Conservation (phyloP, 2,113 vertebrate species). For the Carettochelys insculpta region DNA sequence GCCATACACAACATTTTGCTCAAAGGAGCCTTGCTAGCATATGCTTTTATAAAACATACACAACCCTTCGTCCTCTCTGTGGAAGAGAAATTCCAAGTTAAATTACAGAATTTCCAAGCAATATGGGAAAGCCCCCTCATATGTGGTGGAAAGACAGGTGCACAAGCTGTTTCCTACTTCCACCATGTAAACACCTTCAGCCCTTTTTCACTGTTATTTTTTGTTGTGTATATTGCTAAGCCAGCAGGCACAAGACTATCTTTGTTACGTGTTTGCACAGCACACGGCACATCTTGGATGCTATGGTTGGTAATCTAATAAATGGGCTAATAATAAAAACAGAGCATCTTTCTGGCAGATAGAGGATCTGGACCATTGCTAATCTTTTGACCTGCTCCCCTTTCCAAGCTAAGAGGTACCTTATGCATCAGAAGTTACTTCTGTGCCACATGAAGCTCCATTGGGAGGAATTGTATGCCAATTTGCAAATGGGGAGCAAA, state of each 20-base stretch:
- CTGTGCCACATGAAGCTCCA: background rate
- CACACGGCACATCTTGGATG: background rate
- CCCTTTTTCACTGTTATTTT: background rate
- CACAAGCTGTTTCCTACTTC: background rate
- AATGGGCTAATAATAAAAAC: background rate
- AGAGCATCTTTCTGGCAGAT: background rate
- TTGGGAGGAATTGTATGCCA: background rate
- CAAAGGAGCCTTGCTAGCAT: background rate
- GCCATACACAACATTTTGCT: constrained; percentile 19
- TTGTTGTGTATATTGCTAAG: background rate
- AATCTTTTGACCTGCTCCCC: background rate
- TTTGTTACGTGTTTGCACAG: background rate
- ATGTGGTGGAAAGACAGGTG: background rate
- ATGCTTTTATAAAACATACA: background rate
- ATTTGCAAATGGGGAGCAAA: background rate
- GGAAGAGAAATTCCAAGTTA: background rate
- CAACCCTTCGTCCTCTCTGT: background rate
- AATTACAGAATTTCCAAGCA: background rate
- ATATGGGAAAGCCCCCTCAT: background rate
- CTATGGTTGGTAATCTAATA: background rate
- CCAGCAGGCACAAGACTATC: background rate
- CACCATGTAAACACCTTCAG: background rate
- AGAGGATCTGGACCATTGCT: background rate
- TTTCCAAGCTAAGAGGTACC: background rate
- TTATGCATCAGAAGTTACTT: background rate